These are phyloP conservation scores for Lutraria lutraria DNA, from an alignment of 2,888 invertebrate species.

Conservation along the genomic window DNA sequence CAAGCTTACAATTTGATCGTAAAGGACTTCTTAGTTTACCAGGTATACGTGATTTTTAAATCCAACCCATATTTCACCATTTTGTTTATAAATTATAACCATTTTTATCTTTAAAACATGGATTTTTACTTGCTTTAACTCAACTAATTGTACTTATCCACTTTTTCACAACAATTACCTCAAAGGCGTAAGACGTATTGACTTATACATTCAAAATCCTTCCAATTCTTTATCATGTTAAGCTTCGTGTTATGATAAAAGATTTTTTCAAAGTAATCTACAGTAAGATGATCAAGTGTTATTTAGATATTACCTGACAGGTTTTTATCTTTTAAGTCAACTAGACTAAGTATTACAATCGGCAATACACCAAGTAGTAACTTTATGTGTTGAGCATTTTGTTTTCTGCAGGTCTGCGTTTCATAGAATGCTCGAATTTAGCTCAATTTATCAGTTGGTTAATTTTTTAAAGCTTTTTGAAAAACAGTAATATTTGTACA, in stretches of 20 bases:
- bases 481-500: no score
- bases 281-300: conserved; percentile 15
- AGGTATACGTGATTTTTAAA: background rate
- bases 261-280: conserved; percentile 30
- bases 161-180: background rate
- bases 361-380: background rate
- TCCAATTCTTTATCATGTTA: conserved; percentile 17
- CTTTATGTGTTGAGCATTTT: background rate
- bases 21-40: background rate
- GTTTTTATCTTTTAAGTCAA: conserved; percentile 33
- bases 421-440: background rate
- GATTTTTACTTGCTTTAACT: background rate
- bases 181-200: background rate
- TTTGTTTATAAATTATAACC: background rate
- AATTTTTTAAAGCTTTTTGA: no score
- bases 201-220: conserved; percentile 11
- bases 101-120: background rate
- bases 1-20: background rate
- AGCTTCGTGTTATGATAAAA: conserved; percentile 28
- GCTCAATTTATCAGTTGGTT: background rate
- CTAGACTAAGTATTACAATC: background rate
- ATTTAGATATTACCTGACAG: conserved; percentile 25
- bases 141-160: background rate
- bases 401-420: background rate
- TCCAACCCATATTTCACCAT: background rate